phyloP scores from a whole-genome alignment of 2,797 vertebrate species.

The Phalloptychus januarius region DNA sequence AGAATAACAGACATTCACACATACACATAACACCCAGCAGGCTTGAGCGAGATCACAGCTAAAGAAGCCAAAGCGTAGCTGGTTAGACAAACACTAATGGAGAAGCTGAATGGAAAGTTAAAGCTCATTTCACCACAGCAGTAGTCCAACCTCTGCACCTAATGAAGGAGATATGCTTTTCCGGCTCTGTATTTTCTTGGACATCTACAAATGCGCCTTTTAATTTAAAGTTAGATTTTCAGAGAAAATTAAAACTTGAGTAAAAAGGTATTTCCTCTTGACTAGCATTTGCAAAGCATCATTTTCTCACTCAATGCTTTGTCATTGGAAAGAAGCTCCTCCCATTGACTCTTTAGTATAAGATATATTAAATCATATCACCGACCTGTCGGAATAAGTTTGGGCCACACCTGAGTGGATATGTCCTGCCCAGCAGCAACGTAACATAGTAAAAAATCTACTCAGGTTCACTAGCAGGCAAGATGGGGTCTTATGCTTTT shows the following conservation, averaged over 20 bases:
- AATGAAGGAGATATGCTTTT: conserved; percentile 22
- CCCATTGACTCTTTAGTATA: conserved; percentile 65
- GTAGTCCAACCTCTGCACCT: conserved; percentile 40
- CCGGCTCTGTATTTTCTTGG: conserved; percentile 29
- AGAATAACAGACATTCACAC: conserved; percentile 45
- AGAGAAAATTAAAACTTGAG: conserved; percentile 46
- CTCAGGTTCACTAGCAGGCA: conserved; percentile 69
- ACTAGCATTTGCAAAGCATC: conserved; percentile 42
- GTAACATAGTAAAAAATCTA: conserved; percentile 67
- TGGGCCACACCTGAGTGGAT: conserved; percentile 75
- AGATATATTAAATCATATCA: conserved; percentile 77
- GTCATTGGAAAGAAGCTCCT: conserved; percentile 58
- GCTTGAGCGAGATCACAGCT: conserved; percentile 73
- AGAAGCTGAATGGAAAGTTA: conserved; percentile 76
- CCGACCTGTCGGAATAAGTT: conserved; percentile 65
- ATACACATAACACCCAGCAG: conserved; percentile 60
- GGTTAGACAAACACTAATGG: conserved; percentile 77
- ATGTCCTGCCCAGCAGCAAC: conserved; percentile 66
- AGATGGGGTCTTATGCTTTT: conserved; percentile 76
- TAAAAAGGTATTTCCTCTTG: conserved; percentile 57
- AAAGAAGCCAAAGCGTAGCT: conserved; percentile 69
- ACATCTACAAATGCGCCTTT: conserved; percentile 39
- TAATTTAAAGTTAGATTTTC: conserved; percentile 36
- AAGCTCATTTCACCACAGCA: conserved; percentile 76
- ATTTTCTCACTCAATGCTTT: conserved; percentile 60